phyloP scores from a whole-genome alignment of 2,797 vertebrate genomes.

The Crotalus adamanteus region DNA sequence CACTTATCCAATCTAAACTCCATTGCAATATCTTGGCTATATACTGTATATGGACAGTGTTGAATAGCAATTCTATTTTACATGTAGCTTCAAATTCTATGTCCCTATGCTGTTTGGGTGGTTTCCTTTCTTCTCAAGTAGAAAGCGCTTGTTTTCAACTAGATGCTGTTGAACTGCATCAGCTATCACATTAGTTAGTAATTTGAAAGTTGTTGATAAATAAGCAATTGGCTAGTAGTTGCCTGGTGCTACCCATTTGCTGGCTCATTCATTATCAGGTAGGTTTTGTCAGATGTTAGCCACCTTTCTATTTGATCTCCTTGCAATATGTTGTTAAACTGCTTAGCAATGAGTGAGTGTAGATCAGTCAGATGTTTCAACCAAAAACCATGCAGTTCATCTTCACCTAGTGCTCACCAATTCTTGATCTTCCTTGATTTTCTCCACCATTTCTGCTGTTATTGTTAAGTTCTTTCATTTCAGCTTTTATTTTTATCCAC shows the following conservation, averaged over 20 bases:
- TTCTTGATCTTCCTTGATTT: background rate
- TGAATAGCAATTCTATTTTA: background rate
- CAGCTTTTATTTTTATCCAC: background rate
- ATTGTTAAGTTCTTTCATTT: background rate
- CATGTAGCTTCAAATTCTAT: background rate
- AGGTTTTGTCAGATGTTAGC: background rate
- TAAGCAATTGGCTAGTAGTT: background rate
- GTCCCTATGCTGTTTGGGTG: background rate
- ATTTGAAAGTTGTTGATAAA: background rate
- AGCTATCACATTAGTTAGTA: background rate
- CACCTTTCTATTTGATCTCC: background rate
- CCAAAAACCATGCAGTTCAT: background rate
- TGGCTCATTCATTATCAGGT: background rate
- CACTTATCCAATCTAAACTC: background rate
- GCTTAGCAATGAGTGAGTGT: background rate
- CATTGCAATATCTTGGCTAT: background rate
- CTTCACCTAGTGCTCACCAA: background rate
- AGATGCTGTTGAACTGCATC: background rate
- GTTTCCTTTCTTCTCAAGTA: background rate
- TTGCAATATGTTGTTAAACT: background rate
- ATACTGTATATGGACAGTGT: background rate
- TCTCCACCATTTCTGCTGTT: background rate
- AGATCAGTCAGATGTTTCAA: background rate
- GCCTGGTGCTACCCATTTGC: background rate
- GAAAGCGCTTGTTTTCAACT: background rate